These are phyloP conservation scores for Plagodis dolabraria DNA, from an alignment of 2,888 invertebrate species.

Conservation along the genomic window DNA sequence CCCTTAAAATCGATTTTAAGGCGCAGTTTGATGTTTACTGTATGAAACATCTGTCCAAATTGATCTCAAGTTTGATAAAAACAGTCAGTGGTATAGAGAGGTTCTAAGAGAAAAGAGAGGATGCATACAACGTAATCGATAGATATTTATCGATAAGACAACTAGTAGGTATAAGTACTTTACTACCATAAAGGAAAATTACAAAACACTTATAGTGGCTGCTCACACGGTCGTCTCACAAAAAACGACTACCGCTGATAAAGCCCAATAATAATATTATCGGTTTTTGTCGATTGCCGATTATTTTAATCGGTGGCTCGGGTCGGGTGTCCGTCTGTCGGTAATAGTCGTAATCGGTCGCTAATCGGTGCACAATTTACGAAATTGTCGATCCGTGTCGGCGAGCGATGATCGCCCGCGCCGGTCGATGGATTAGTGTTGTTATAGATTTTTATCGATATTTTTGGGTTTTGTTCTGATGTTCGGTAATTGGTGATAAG, in stretches of 20 bases:
- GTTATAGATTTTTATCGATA: slow-evolving; percentile 58
- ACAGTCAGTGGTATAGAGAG: no score
- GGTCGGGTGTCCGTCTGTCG: slow-evolving; percentile 81
- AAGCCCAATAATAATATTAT: slow-evolving; percentile 70
- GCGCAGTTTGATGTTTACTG: no score
- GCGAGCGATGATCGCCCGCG: slow-evolving; percentile 72
- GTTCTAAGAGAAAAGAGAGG: no score
- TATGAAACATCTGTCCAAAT: no score
- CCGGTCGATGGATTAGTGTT: slow-evolving; percentile 65
- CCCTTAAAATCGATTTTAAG: no score
- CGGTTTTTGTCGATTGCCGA: slow-evolving; percentile 81
- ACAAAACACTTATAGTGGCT: slow-evolving; percentile 39
- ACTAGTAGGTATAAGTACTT: slow-evolving; percentile 15
- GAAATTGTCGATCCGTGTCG: slow-evolving; percentile 83
- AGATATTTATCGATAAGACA: slow-evolving; percentile 4
- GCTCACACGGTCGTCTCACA: slow-evolving; percentile 52
- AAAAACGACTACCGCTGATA: slow-evolving; percentile 66
- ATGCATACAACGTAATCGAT: neutral
- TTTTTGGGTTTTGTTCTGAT: slow-evolving; percentile 25
- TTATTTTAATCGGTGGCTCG: slow-evolving; percentile 79
- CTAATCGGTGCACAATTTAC: slow-evolving; percentile 84
- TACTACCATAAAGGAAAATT: slow-evolving; percentile 34
- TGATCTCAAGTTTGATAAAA: no score
- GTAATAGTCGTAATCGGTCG: slow-evolving; percentile 83
- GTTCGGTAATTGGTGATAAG: slow-evolving; percentile 19